Percentiles rank a stretch among this genome's conserved stretches.
These are phyloP conservation scores for Cerastis leucographa DNA, from an alignment of 2,888 invertebrate species.

Conservation along the genomic window DNA sequence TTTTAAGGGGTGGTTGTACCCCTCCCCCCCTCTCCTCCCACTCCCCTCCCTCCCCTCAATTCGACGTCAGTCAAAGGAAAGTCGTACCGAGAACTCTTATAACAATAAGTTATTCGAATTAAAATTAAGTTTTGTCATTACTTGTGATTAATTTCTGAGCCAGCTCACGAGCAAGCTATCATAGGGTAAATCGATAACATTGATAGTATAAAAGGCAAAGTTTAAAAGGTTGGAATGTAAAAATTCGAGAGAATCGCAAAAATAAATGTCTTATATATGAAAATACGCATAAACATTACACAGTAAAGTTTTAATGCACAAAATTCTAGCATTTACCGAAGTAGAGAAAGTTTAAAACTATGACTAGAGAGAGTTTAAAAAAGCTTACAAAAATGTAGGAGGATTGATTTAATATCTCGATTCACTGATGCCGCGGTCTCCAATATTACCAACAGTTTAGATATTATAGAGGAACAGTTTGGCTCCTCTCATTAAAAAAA, in stretches of 20 bases:
- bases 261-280: conserved; percentile 66
- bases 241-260: conserved; percentile 73
- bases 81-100: too few relatives aligned
- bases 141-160: conserved; percentile 56
- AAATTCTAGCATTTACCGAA: conserved; percentile 65
- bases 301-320: conserved; percentile 66
- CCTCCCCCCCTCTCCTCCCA: too few relatives aligned
- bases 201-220: conserved; percentile 66
- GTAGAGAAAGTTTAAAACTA: conserved; percentile 66
- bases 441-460: neutral
- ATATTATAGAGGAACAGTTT: conserved; percentile 30
- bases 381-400: conserved; percentile 66
- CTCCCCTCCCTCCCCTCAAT: too few relatives aligned
- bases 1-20: too few relatives aligned
- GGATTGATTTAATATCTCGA: conserved; percentile 57
- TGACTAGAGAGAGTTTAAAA: conserved; percentile 70
- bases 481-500: conserved; percentile 33
- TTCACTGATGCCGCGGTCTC: conserved; percentile 31
- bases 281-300: conserved; percentile 65
- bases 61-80: too few relatives aligned
- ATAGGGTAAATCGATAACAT: conserved; percentile 60
- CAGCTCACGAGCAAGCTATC: conserved; percentile 64
- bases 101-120: neutral
- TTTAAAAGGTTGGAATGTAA: conserved; percentile 72
- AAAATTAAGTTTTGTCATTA: neutral